Conservation (phyloP, 2,113 vertebrate genomes). For the Ageneiosus marmoratus region DNA sequence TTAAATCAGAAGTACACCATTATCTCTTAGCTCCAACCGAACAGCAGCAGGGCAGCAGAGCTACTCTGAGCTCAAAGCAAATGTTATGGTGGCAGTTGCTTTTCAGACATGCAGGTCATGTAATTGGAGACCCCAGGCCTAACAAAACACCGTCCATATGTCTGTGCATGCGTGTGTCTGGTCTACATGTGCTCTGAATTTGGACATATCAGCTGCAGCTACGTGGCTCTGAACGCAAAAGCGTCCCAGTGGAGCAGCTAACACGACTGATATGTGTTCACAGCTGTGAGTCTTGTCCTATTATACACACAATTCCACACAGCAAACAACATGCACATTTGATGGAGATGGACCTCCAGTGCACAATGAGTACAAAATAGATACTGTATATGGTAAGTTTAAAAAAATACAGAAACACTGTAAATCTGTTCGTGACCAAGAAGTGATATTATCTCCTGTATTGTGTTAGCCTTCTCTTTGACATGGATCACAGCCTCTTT, state of each 20-base stretch:
- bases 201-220: constrained; percentile 52
- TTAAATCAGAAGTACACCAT: neutral
- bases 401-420: too few species aligned
- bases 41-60: neutral
- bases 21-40: neutral
- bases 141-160: constrained; percentile 20
- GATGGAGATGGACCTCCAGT: neutral
- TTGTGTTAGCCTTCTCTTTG: neutral
- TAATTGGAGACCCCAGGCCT: neutral
- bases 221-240: constrained; percentile 34
- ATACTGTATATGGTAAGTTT: too few species aligned
- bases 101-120: constrained; percentile 1
- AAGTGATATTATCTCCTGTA: neutral
- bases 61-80: neutral
- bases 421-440: neutral
- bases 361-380: neutral
- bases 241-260: constrained; percentile 11
- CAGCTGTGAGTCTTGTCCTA: constrained; percentile 43
- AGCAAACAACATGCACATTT: neutral
- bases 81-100: constrained; percentile 16
- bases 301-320: neutral
- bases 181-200: constrained; percentile 39
- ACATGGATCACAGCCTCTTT: neutral
- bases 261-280: constrained; percentile 24
- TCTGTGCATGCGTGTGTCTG: neutral